A percentile compares a stretch with the other conserved stretches of the same genome.
Evolutionary conservation across 2,113 vertebrate genomes (phyloP).

Genomic region (Etia nguti): DNA sequence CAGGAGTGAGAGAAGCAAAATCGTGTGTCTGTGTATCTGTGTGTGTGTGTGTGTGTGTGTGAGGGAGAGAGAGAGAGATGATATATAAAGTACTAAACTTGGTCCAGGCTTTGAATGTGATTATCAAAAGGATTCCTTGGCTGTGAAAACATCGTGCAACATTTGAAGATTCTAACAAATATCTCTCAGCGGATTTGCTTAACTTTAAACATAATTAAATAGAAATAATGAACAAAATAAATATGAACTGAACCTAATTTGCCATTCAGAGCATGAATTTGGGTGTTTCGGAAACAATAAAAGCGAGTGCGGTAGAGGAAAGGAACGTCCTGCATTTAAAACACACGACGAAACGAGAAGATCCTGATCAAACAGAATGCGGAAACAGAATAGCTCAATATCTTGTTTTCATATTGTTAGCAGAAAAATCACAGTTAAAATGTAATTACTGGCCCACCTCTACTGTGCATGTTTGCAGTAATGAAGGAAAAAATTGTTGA

Average conservation of each 20-base stretch:
- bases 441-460: neutral
- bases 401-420: neutral
- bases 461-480: neutral
- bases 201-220: neutral
- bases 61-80: neutral
- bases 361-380: neutral
- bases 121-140: neutral
- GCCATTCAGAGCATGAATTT: neutral
- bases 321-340: neutral
- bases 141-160: neutral
- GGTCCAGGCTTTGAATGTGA: neutral
- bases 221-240: neutral
- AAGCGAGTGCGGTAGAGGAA: neutral
- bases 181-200: neutral
- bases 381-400: neutral
- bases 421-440: neutral
- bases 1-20: neutral
- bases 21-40: fast-evolving
- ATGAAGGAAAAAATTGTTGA: neutral
- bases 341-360: neutral
- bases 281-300: neutral
- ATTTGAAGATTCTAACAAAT: neutral
- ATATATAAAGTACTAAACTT: neutral
- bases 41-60: neutral
- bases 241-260: neutral